Evolutionary conservation across 53 echinoderm and acorn worm species (phyloP), one percentile per base, ranked within the genome.

Genomic region (Astropecten irregularis): DNA sequence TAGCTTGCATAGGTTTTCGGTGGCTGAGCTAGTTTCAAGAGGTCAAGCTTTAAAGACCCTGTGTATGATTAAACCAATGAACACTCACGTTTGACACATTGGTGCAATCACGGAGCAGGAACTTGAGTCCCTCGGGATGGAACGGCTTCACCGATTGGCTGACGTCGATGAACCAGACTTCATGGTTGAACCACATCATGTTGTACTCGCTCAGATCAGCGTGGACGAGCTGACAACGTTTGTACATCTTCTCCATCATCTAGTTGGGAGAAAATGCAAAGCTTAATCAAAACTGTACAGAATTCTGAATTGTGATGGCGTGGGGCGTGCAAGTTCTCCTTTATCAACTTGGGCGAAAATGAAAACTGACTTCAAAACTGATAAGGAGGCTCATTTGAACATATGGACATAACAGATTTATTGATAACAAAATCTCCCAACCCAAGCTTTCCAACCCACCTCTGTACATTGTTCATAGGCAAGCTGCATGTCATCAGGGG

Each of bases 151-250:
- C 93, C 6, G 96, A 96, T 69, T 96, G 96, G 70, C 93, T 93
- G 89, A 96, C 96, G 42, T 96, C 96, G 15, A 96, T 96, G 61
- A 92, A 92, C 91, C 96, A 96, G 14, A 96, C 87, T 47, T 93
- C 85, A 16, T 84, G 89, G 4, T 88, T 73, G 59, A 89, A 92
- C 93, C 96, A 96, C 47, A 96, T 76, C 91, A 96, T 96, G 77
- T 96, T 96, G 85, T 96, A 96, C 49, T 93, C 96, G 40, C 96
- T 96, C 27, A 96, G 77, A 69, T 96, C 96, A 49, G 93, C 96
- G 50, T 96, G 96, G 42, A 96, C 82, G 31, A 96, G 83, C 30
- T 96, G 93, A 58, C 93, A 91, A 11, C 81, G 69, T 34, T 87
- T 82, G 66, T 89, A 96, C 82, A 96, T 77, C 26, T 55, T 89